Base-by-base conservation (phyloP, 2,113 vertebrate genomes). In the Geococcyx californianus region DNA sequence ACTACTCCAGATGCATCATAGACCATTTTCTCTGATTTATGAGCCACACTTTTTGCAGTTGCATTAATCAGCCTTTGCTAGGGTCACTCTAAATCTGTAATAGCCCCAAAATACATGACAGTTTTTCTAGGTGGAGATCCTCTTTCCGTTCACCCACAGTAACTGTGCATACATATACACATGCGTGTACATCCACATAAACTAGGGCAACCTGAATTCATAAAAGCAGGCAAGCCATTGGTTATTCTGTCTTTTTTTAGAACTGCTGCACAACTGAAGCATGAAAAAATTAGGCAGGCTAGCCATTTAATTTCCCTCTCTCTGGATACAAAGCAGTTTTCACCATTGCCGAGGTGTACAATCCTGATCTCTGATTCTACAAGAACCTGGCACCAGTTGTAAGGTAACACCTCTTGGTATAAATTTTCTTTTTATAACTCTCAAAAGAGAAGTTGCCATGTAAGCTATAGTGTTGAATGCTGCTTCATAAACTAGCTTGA, bases 161-260 rank as follows among this genome's bases (percentile, higher is more conserved):
- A 58, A 58, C 42, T 74, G 31, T 4, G 1, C 6, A 7, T 17
- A 67, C 16, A 18, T 13, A 73, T 0, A 1, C 64, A 36, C 42
- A 31, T 0, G 2, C 38, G 77, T 9, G 3, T 9, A 36, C 6
- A 90, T 19, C 45, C 55, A n/a, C 12, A 63, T 67, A 47, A 95
- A 95, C 51, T 34, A 93, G 82, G 75, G 87, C 74, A 93, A 49
- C 54, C 54, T 84, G 49, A 85, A 93, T 80, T 33, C 63, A 74
- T 42, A 66, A 76, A 59, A 76, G 63, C 55, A 91, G 54, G 36
- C 62, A 93, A 83, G 62, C 70, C 85, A 40, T 36, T 87, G 49
- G 44, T 91, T 36, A 3, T 67, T 88, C 55, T 80, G 67, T 60
- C 49, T 93, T 58, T 0, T 94, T 93, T 95, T 79, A 95, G 70